Conservation (phyloP, 2,113 vertebrate species). For the Falcunculus frontatus region DNA sequence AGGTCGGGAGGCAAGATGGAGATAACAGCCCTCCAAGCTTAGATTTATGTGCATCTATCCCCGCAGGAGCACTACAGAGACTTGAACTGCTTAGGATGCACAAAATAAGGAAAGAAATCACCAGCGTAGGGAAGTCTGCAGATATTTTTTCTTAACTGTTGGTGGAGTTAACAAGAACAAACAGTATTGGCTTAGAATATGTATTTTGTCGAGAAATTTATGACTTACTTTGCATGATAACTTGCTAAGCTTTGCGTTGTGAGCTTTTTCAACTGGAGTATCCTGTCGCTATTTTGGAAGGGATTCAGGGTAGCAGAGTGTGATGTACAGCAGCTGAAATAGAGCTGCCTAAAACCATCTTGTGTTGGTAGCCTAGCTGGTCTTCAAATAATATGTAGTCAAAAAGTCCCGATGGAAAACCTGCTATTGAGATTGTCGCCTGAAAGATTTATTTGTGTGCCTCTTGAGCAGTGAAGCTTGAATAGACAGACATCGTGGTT, state of each 20-base stretch:
- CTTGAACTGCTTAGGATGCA: background rate
- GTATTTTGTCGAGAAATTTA: background rate
- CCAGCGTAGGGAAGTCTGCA: background rate
- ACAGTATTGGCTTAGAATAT: fast-evolving
- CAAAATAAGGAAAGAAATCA: background rate
- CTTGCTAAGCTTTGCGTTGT: background rate
- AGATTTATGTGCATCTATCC: background rate
- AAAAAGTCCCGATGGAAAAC: background rate
- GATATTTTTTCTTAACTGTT: background rate
- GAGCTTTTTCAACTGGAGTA: background rate
- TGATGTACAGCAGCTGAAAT: background rate
- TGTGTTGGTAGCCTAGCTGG: background rate
- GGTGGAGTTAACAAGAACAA: background rate
- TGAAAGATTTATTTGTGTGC: background rate
- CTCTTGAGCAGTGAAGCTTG: background rate
- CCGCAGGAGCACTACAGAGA: background rate
- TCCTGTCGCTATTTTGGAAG: background rate
- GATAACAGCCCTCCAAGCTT: background rate
- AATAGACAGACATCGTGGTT: background rate
- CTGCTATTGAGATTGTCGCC: background rate
- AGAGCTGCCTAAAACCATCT: background rate
- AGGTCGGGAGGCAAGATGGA: background rate
- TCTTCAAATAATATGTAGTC: background rate
- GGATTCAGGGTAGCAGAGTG: background rate
- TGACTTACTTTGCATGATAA: background rate